Base-by-base conservation (phyloP, 2,113 vertebrate species). In the Sardina pilchardus region DNA sequence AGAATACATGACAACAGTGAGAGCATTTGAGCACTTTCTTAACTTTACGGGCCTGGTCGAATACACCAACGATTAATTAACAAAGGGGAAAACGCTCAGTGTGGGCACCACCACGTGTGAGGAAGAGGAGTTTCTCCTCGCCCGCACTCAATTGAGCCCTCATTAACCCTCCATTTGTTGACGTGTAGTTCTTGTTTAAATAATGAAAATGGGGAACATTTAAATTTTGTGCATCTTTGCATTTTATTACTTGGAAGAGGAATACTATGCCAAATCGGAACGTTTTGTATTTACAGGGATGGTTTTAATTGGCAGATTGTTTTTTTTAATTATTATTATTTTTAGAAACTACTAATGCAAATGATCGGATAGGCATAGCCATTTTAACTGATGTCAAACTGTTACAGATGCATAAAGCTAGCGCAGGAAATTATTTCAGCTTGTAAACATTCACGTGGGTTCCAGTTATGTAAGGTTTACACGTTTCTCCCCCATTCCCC, bases 81-180 rank as follows among this genome's bases (percentile, higher is more conserved):
- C 92, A 93, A 94, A 93, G 91, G 86, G 63, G 81, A 86, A 86
- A 84, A 88, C 87, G 67, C 85, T 83, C 36, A 83, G 50, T 81
- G 43, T 30, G 56, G 90, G 89, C 90, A 36, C 71, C 34, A 78
- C 92, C 94, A 95, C 94, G 94, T 94, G 94, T 90, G 88, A 80
- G 83, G 75, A 83, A 81, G 67, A 75, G 42, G 80, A 47, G 88
- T 71, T 78, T 81, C 87, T 50, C 81, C 87, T 63, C 80, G 86
- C 89, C 81, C 21, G 17, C 34, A 90, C 84, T 83, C 85, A 14
- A 78, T 36, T 78, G 71, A 34, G 71, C 19, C 39, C 71, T 36
- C 34, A 75, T 3, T 75, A 78, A 78, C 71, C 30, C 71, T 67
- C 10, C 9, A 67, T 36, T 78, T 78, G 34, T 78, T 78, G 71